These are phyloP conservation scores for Ariopsis seemanni DNA, from an alignment of 2,113 vertebrate species.

Conservation along the genomic window DNA sequence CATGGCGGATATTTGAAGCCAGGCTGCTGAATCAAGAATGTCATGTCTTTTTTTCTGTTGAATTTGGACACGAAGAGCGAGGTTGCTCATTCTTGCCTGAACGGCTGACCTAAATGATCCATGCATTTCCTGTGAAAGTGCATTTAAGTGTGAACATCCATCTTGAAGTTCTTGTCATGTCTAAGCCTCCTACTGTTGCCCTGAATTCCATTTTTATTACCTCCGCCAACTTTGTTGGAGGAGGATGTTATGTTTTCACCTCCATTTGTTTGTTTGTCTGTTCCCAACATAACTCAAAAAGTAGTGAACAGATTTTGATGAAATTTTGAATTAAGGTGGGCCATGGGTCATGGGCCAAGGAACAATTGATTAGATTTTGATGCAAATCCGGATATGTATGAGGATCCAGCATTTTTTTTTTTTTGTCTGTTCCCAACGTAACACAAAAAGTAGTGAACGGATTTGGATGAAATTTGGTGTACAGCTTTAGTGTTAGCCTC, in stretches of 20 bases:
- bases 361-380: too few relatives aligned
- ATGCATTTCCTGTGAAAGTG: not conserved
- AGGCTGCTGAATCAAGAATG: not conserved
- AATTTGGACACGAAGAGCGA: not conserved
- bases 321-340: too few relatives aligned
- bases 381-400: too few relatives aligned
- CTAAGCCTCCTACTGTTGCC: not conserved
- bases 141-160: not conserved
- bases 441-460: too few relatives aligned
- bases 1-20: not conserved
- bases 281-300: not conserved
- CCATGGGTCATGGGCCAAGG: too few relatives aligned
- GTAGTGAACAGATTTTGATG: too few relatives aligned
- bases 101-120: conserved; percentile 16
- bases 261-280: not conserved
- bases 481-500: too few relatives aligned
- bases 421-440: too few relatives aligned
- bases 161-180: not conserved
- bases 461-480: too few relatives aligned
- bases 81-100: not conserved
- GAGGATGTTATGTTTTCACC: too few relatives aligned
- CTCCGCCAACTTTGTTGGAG: not conserved
- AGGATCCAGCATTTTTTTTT: too few relatives aligned
- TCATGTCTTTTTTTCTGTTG: not conserved
- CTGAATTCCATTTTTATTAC: not conserved